These are phyloP conservation scores for Idris sp. DNA, from an alignment of 1,140 invertebrate species.

Conservation along the genomic window DNA sequence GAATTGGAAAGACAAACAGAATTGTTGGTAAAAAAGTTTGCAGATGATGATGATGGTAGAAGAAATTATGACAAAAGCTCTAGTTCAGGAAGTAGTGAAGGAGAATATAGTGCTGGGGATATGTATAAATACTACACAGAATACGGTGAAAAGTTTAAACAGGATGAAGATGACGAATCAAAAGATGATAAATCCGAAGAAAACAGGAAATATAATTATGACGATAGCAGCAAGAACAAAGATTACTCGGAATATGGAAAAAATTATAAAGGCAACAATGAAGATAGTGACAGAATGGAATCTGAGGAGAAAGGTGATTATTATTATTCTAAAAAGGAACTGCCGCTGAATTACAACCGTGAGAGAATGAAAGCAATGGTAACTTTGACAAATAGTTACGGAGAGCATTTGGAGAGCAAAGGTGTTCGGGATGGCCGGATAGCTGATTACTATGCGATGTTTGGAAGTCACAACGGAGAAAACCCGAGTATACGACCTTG, in stretches of 20 bases:
- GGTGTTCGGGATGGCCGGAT: constrained; percentile 63
- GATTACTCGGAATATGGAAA: constrained; percentile 16
- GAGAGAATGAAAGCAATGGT: constrained; percentile 42
- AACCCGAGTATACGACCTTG: constrained; percentile 17
- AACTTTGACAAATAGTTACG: too few species aligned
- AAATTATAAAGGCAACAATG: constrained; percentile 10
- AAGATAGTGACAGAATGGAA: constrained; percentile 21
- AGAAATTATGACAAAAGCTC: constrained; percentile 32
- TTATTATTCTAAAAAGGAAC: constrained; percentile 40
- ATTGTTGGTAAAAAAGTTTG: constrained; percentile 48
- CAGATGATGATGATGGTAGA: constrained; percentile 46
- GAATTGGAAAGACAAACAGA: constrained; percentile 64
- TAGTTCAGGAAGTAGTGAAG: constrained; percentile 13
- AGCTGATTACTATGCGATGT: constrained; percentile 66
- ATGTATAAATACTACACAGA: constrained; percentile 10
- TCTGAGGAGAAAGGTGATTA: constrained; percentile 40
- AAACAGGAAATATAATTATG: constrained; percentile 8
- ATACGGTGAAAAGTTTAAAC: constrained; percentile 8
- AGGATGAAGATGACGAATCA: too few species aligned
- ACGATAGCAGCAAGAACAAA: constrained; percentile 17
- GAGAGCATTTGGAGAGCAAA: constrained; percentile 58
- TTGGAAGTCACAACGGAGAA: constrained; percentile 44
- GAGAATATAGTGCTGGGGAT: constrained; percentile 29
- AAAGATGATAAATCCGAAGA: constrained; percentile 29
- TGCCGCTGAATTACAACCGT: constrained; percentile 52